Conservation (phyloP, 2,888 invertebrate species). For the Dasysyrphus albostriatus region DNA sequence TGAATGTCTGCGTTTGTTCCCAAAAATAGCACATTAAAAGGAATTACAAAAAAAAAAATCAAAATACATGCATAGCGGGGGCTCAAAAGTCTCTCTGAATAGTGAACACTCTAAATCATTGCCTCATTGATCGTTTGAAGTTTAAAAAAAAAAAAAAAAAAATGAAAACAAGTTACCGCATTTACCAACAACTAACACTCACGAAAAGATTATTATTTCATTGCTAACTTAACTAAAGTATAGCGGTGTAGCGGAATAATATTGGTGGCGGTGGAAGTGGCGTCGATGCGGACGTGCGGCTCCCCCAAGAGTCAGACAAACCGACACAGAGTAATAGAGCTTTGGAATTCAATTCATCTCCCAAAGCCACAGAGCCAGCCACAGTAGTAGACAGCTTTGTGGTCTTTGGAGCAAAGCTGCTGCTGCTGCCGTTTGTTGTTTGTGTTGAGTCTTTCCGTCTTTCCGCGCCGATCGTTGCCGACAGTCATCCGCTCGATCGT, state of each 20-base stretch:
- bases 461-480: background rate
- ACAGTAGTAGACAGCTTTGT: constrained; percentile 7
- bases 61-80: background rate
- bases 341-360: constrained; percentile 62
- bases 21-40: constrained; percentile 13
- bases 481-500: background rate
- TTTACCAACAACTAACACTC: constrained; percentile 61
- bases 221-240: constrained; percentile 35
- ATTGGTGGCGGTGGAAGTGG: constrained; percentile 10
- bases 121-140: constrained; percentile 64
- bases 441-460: constrained; percentile 11
- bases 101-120: constrained; percentile 50
- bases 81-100: background rate
- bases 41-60: background rate
- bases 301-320: constrained; percentile 24
- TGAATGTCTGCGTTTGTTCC: background rate
- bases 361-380: background rate
- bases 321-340: constrained; percentile 16
- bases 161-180: constrained; percentile 65
- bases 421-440: background rate
- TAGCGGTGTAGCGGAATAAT: background rate
- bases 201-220: constrained; percentile 48
- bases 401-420: constrained; percentile 58
- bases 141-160: background rate
- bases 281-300: constrained; percentile 18